Evolutionary conservation across 1,140 invertebrate species (phyloP), one percentile per base, ranked within the genome.

Genomic region (Nilaparvata lugens): DNA sequence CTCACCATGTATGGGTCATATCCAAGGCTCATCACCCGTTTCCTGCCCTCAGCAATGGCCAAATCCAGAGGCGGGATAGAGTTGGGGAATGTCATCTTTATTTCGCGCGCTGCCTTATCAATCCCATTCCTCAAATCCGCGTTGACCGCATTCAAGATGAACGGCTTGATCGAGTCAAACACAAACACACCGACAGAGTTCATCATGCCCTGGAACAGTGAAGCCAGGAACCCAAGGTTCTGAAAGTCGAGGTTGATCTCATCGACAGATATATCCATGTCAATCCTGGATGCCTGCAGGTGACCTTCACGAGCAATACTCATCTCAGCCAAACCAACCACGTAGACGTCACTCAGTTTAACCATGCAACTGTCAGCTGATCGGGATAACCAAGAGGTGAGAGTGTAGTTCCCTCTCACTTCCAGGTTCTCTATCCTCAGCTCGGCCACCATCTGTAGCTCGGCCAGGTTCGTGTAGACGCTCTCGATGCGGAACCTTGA

Each of bases 31-130:
- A 82, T 79, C 2, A 92, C 83, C 66, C 84, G 81, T 64, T 83
- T 85, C 9, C 89, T 76, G 0, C 78, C 79, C 67, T 89, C 84
- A 4, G 84, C 81, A 38, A 92, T 80, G 9, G 86, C 81, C 79
- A 89, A 87, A 66, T 93, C 90, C 48, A 92, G 76, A 0, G 89
- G 89, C 7, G 87, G 85, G 64, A 92, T 89, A 0, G 89, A 92
- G 72, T 92, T 92, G 0, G 89, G 88, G 66, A 92, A 87, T 45
- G 81, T 82, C 66, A 86, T 81, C 4, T 85, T 79, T 9, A 88
- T 69, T 64, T 84, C 78, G 61, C 61, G 64, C 52, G 73, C 56
- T 45, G 69, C 56, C 40, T 67, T 63, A 61, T 73, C 68, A 14
- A 71, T 56, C 24, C 62, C 68, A 65, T 70, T 74, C 70, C 77